Base-by-base conservation (phyloP, 2,888 invertebrate genomes). In the Drosophila putrida region DNA sequence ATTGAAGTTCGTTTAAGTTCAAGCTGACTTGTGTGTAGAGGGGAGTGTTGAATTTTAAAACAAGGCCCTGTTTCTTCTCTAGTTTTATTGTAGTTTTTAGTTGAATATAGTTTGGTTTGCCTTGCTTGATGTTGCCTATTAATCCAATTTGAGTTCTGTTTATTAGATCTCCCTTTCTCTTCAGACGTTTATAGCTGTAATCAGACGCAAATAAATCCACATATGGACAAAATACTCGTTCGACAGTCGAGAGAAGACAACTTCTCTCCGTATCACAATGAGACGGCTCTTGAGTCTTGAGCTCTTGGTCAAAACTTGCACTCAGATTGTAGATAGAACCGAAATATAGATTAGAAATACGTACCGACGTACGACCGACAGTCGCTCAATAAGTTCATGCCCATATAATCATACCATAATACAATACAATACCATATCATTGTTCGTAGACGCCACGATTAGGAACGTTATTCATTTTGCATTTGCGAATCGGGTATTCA, bases 251-350 rank as follows among this genome's bases (percentile, higher is more conserved):
- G 35, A 50, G 25, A 9, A 38, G 36, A 51, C 13, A 50, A 50
- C 27, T 27, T 27, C 27, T 27, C 35, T 35, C 20, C 20, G 20
- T 20, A 36, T 36, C 36, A 15, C 13, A 27, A 38, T 25, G n/a
- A 41, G 20, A 41, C 41, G 5, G 10, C 20, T 41, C 41, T 41
- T 11, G 41, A 2, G 15, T 39, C 4, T 1, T 15, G 15, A 9
- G n/a, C n/a, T 39, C 46, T 13, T 58, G 39, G 39, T 20, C 58
- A 33, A 43, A 44, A 35, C 25, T 25, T 35, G 57, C 57, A 57
- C 57, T 57, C 46, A 44, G 15, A 28, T 20, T 13, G 49, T n/a
- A 15, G 60, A 60, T 44, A 60, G 51, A 60, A 20, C 15, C 13
- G 6, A 39, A 53, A 28, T 39, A 20, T 57, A 36, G 55, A 44